Conservation (phyloP, 2,113 vertebrate species). For the Dromiciops gliroides region DNA sequence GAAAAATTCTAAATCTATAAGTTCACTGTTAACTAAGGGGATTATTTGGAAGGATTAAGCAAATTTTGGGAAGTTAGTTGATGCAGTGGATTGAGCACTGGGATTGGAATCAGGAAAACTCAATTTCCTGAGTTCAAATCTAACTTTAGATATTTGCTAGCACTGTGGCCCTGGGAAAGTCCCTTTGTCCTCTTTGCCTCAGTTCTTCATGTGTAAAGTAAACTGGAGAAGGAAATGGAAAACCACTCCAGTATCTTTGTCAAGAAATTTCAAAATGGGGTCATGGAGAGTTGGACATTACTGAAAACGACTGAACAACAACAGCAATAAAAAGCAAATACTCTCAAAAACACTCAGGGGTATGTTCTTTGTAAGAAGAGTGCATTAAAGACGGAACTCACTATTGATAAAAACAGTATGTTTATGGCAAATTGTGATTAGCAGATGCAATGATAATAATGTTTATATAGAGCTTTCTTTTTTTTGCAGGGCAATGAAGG, state of each 20-base stretch:
- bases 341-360: neutral
- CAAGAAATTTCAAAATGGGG: neutral
- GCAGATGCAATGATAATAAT: neutral
- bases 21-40: neutral
- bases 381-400: neutral
- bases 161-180: neutral
- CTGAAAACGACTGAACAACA: neutral
- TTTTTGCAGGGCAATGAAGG: no score
- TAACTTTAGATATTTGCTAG: neutral
- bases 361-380: neutral
- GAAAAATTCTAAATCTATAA: neutral
- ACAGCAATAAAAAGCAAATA: neutral
- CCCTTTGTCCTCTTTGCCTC: neutral
- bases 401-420: neutral
- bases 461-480: no score
- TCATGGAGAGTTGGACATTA: neutral
- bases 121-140: neutral
- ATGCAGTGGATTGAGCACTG: neutral
- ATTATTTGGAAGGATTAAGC: neutral
- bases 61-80: neutral
- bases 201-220: neutral
- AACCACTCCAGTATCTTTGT: neutral
- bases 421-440: neutral
- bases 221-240: neutral
- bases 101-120: neutral